Evolutionary conservation across 1,140 invertebrate genomes (phyloP).

Genomic region (Hetaerina americana): DNA sequence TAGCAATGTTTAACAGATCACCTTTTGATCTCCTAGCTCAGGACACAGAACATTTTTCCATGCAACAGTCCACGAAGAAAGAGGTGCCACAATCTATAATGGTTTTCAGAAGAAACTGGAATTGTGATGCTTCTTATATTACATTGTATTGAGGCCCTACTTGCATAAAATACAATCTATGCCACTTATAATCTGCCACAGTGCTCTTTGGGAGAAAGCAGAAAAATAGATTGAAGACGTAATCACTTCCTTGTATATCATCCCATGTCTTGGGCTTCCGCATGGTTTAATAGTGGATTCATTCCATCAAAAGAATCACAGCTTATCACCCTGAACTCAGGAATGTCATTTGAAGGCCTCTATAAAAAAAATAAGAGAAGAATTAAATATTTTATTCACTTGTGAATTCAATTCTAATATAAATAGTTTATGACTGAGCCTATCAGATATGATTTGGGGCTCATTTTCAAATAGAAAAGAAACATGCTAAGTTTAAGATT

Average conservation of each 20-base stretch:
- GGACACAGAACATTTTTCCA: background rate
- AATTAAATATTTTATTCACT: background rate
- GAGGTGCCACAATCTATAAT: background rate
- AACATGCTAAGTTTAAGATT: too few species aligned
- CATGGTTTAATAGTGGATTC: background rate
- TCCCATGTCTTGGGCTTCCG: background rate
- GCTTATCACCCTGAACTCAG: constrained; percentile 9
- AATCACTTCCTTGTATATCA: background rate
- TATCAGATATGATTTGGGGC: too few species aligned
- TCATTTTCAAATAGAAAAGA: too few species aligned
- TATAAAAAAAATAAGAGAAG: background rate
- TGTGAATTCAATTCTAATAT: too few species aligned
- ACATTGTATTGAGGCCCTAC: background rate
- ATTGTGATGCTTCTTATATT: background rate
- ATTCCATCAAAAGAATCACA: constrained; percentile 5
- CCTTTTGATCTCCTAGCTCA: background rate
- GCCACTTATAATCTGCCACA: background rate
- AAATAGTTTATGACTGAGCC: too few species aligned
- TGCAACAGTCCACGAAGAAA: background rate
- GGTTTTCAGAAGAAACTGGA: background rate
- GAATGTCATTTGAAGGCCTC: constrained; percentile 9
- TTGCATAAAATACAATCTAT: background rate
- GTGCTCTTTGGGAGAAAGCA: background rate
- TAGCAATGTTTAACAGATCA: background rate
- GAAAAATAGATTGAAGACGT: background rate